phyloP scores from a whole-genome alignment of 1,140 invertebrate genomes.

The Luehdorfia chinensis region DNA sequence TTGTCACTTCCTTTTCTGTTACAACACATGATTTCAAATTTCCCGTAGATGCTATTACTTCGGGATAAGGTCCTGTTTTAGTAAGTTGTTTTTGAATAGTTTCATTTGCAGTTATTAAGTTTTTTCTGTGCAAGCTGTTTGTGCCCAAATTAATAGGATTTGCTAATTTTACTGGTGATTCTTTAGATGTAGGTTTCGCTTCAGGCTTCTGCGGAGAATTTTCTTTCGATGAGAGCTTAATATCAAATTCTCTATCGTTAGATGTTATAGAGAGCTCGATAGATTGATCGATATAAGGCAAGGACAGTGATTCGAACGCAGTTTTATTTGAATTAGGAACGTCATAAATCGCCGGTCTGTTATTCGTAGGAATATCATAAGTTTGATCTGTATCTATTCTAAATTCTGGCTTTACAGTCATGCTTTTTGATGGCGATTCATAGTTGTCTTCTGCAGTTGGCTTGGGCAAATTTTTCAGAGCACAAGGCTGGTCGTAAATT shows the following conservation, averaged over 20 bases:
- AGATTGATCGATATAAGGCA: slow-evolving; percentile 69
- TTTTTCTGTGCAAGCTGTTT: slow-evolving; percentile 61
- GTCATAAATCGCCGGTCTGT: slow-evolving; percentile 59
- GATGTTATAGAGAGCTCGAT: slow-evolving; percentile 64
- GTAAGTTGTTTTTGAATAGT: slow-evolving; percentile 43
- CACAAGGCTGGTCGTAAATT: slow-evolving; percentile 67
- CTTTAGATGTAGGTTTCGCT: slow-evolving; percentile 34
- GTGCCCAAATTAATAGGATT: slow-evolving; percentile 45
- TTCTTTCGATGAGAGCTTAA: slow-evolving; percentile 62
- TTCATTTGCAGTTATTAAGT: slow-evolving; percentile 40
- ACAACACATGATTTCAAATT: slow-evolving; percentile 51
- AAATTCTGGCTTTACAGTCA: slow-evolving; percentile 47
- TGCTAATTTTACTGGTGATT: slow-evolving; percentile 48
- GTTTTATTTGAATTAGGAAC: slow-evolving; percentile 66
- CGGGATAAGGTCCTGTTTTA: slow-evolving; percentile 58
- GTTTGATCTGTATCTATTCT: slow-evolving; percentile 56
- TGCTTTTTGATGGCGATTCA: slow-evolving; percentile 35
- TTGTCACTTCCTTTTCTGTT: slow-evolving; percentile 50
- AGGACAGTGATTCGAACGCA: slow-evolving; percentile 58
- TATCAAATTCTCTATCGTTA: slow-evolving; percentile 72
- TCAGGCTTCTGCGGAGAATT: slow-evolving; percentile 48
- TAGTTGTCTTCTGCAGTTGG: slow-evolving; percentile 23
- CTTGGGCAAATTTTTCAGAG: slow-evolving; percentile 39
- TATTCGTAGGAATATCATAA: slow-evolving; percentile 66
- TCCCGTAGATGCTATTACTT: slow-evolving; percentile 56